Evolutionary conservation across 2,113 vertebrate genomes (phyloP).

Genomic region (Circaetus gallicus): DNA sequence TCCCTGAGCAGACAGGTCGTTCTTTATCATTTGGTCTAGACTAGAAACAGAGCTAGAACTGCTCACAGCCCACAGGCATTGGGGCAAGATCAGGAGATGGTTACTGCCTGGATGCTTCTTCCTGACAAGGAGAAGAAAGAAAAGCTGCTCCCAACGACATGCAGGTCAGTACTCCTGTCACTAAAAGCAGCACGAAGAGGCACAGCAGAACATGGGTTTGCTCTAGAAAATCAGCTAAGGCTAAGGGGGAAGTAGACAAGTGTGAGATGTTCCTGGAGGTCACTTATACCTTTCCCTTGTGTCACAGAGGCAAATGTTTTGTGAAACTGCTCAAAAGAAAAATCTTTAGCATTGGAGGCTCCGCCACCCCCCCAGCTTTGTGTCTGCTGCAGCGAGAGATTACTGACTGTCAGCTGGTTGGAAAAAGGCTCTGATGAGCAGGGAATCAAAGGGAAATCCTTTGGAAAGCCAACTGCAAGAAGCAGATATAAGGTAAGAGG

Average conservation of each 20-base stretch:
- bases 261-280: neutral
- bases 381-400: neutral
- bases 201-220: no score
- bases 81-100: rapidly evolving
- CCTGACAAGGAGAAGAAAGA: neutral
- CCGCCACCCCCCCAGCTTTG: no score
- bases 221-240: neutral
- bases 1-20: neutral
- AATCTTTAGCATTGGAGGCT: neutral
- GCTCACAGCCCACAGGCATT: neutral
- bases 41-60: neutral
- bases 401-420: no score
- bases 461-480: neutral
- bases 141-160: rapidly evolving
- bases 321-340: neutral
- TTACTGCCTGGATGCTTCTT: neutral
- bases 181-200: neutral
- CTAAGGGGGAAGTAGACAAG: neutral
- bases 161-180: neutral
- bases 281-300: neutral
- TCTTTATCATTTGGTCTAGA: neutral
- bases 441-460: neutral
- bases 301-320: neutral
- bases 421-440: neutral
- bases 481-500: neutral